Evolutionary conservation across 2,888 invertebrate species (phyloP).

Genomic region (Brenthis ino): DNA sequence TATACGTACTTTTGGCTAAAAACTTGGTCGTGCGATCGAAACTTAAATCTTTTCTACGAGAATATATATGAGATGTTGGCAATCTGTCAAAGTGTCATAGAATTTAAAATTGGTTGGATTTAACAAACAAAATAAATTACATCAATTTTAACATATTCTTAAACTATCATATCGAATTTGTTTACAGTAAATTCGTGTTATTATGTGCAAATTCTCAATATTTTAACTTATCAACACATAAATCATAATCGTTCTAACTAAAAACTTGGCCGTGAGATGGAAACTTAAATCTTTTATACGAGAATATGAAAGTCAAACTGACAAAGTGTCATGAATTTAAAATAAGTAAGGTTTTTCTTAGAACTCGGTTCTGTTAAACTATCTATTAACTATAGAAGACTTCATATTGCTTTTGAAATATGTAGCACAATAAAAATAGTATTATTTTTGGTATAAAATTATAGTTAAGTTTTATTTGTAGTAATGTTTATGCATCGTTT

Average conservation of each 20-base stretch:
- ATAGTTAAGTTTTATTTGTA: too few species aligned
- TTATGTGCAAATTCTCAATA: too few species aligned
- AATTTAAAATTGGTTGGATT: constrained; percentile 7
- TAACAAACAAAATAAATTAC: background rate
- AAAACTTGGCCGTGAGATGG: background rate
- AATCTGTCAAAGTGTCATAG: constrained; percentile 11
- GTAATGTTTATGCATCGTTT: too few species aligned
- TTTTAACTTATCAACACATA: background rate
- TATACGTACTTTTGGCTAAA: background rate
- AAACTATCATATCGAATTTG: too few species aligned
- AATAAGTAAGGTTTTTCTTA: constrained; percentile 5
- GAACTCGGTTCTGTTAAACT: background rate
- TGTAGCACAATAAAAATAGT: too few species aligned
- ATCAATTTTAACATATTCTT: too few species aligned
- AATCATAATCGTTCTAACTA: background rate
- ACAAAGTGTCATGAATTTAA: constrained; percentile 13
- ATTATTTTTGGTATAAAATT: too few species aligned
- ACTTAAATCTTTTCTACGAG: constrained; percentile 12
- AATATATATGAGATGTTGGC: constrained; percentile 5
- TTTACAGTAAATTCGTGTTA: too few species aligned
- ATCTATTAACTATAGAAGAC: background rate
- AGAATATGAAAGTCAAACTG: constrained; percentile 19
- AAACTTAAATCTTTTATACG: constrained; percentile 8
- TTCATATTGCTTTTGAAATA: background rate
- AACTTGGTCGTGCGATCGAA: constrained; percentile 5